Conservation (phyloP, 2,113 vertebrate species). For the Isurus oxyrinchus region DNA sequence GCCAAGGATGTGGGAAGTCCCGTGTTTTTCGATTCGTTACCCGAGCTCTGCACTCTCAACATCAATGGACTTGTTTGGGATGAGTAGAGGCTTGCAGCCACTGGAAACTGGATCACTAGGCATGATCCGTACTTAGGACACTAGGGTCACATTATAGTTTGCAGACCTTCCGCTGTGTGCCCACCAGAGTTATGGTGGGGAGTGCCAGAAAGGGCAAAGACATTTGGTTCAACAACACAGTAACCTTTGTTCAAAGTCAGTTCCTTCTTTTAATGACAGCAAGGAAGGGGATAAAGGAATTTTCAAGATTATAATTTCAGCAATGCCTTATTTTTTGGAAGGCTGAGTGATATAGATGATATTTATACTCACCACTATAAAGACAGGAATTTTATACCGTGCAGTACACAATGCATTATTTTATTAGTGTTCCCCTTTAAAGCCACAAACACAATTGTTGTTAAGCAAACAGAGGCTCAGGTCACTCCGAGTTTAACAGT, state of each 20-base stretch:
- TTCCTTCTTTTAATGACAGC: background rate
- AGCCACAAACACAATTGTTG: background rate
- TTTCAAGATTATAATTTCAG: background rate
- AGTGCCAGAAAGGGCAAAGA: background rate
- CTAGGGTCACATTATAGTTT: background rate
- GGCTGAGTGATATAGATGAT: background rate
- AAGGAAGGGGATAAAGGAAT: background rate
- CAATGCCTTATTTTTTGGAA: background rate
- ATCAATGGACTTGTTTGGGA: background rate
- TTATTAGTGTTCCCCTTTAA: background rate
- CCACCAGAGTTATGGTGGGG: background rate
- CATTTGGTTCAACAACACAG: background rate
- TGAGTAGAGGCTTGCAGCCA: background rate
- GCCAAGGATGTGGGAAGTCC: background rate
- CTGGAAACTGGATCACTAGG: background rate
- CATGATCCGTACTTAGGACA: background rate
- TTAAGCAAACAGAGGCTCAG: background rate
- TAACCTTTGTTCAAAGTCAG: background rate
- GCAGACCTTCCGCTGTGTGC: background rate
- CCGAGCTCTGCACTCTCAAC: background rate
- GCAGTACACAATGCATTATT: background rate
- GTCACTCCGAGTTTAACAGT: background rate
- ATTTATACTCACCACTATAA: background rate
- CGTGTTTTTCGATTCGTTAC: background rate
- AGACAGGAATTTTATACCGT: background rate